A percentile compares a stretch with the other conserved stretches of the same genome.
Conservation (phyloP, 2,888 invertebrate genomes). For the Euplexia lucipara region DNA sequence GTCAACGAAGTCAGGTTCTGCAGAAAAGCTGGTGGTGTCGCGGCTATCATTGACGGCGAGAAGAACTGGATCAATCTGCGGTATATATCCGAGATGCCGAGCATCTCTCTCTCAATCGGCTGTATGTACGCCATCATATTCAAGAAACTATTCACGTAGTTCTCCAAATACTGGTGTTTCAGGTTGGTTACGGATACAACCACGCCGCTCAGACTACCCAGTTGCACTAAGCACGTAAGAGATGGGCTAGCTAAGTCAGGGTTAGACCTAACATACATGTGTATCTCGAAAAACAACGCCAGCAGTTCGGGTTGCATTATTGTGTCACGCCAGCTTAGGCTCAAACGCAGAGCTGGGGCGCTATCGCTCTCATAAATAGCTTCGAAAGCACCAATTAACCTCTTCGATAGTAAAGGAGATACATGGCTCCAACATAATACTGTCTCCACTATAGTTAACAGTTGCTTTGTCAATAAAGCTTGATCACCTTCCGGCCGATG, state of each 20-base stretch:
- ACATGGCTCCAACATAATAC: slow-evolving; percentile 96
- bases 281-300: slow-evolving; percentile 95
- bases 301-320: slow-evolving; percentile 94
- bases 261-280: slow-evolving; percentile 95
- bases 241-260: slow-evolving; percentile 95
- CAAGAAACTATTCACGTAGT: slow-evolving; percentile 85
- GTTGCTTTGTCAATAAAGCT: slow-evolving; percentile 92
- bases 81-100: slow-evolving; percentile 87
- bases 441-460: slow-evolving; percentile 95
- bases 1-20: slow-evolving; percentile 85
- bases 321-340: slow-evolving; percentile 94
- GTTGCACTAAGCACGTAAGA: slow-evolving; percentile 95
- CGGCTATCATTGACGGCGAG: slow-evolving; percentile 82
- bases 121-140: slow-evolving; percentile 86
- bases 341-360: slow-evolving; percentile 91
- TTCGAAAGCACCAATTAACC: slow-evolving; percentile 93
- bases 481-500: slow-evolving; percentile 88
- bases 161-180: slow-evolving; percentile 86
- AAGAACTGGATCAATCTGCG: slow-evolving; percentile 87
- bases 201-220: slow-evolving; percentile 89
- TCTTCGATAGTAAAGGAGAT: slow-evolving; percentile 92
- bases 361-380: slow-evolving; percentile 93
- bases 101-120: slow-evolving; percentile 84
- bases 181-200: slow-evolving; percentile 80
- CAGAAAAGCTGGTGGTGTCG: slow-evolving; percentile 83